phyloP scores from a whole-genome alignment of 2,113 vertebrate genomes.

The Sebastes fasciatus region DNA sequence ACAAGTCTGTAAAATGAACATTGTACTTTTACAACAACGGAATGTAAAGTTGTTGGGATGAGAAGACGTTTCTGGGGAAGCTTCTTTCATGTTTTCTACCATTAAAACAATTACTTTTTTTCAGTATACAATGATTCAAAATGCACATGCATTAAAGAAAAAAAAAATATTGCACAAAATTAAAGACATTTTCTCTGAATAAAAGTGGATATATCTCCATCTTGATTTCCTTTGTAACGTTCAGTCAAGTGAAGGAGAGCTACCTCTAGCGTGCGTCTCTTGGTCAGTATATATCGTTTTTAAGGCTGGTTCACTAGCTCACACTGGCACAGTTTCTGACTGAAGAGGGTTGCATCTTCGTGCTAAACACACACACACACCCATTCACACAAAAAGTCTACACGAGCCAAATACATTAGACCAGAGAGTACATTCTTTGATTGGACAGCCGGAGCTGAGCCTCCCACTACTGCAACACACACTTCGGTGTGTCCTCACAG shows the following conservation, averaged over 20 bases:
- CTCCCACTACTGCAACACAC: constrained; percentile 26
- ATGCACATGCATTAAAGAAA: constrained; percentile 94
- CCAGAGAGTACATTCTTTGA: constrained; percentile 79
- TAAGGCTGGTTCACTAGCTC: constrained; percentile 83
- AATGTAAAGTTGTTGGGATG: constrained; percentile 88
- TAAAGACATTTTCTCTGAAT: constrained; percentile 85
- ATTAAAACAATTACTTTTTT: constrained; percentile 86
- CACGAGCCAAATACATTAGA: constrained; percentile 58
- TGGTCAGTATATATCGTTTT: constrained; percentile 73
- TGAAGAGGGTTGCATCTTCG: constrained; percentile 65
- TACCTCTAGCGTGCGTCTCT: constrained; percentile 69
- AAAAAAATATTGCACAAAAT: constrained; percentile 98
- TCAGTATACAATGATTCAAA: constrained; percentile 90
- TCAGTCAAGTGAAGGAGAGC: constrained; percentile 67
- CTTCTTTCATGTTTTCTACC: constrained; percentile 67
- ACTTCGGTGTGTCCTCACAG: constrained; percentile 26
- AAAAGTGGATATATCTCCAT: constrained; percentile 74
- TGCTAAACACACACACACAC: constrained; percentile 62
- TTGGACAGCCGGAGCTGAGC: constrained; percentile 23
- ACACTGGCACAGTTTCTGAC: constrained; percentile 79
- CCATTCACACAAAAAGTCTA: constrained; percentile 50
- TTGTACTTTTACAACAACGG: constrained; percentile 86
- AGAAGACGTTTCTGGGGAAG: constrained; percentile 71
- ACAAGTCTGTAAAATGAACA: constrained; percentile 96
- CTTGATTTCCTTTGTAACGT: constrained; percentile 56